A percentile compares a stretch with the other conserved stretches of the same genome.
These are phyloP conservation scores for Teleogryllus oceanicus DNA, from an alignment of 2,888 invertebrate genomes.

Conservation along the genomic window DNA sequence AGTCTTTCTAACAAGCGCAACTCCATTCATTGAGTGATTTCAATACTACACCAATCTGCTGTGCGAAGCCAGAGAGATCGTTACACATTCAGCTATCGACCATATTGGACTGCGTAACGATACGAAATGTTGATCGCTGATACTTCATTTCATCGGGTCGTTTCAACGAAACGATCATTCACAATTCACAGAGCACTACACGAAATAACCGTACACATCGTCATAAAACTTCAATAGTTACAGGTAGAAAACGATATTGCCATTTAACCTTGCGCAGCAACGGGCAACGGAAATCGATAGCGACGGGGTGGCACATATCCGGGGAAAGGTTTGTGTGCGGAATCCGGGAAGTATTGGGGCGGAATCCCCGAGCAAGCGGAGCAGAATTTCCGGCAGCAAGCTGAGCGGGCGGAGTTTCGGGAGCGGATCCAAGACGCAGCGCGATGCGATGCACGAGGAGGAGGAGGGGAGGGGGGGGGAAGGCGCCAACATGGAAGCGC, in stretches of 20 bases:
- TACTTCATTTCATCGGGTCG: not conserved
- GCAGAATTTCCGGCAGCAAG: not conserved
- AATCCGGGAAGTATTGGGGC: conserved; percentile 6
- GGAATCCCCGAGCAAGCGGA: not conserved
- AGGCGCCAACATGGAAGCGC: no score
- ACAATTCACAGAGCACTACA: not conserved
- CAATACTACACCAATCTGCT: no score
- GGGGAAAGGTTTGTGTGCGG: conserved; percentile 1
- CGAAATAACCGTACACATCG: not conserved
- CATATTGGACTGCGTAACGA: not conserved
- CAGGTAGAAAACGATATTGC: conserved; percentile 7
- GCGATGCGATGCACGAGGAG: not conserved
- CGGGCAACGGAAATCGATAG: not conserved
- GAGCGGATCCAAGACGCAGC: not conserved
- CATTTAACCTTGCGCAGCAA: not conserved
- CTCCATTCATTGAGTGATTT: no score
- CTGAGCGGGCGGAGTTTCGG: not conserved
- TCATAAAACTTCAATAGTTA: not conserved
- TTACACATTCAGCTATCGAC: no score
- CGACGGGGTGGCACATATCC: not conserved
- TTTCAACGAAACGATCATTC: not conserved
- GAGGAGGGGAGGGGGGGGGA: not conserved
- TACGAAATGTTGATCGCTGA: not conserved
- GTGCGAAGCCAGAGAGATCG: no score
- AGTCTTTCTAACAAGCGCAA: no score